Base-by-base conservation (phyloP, 1,140 invertebrate species). In the Philotrypesis tridentata region DNA sequence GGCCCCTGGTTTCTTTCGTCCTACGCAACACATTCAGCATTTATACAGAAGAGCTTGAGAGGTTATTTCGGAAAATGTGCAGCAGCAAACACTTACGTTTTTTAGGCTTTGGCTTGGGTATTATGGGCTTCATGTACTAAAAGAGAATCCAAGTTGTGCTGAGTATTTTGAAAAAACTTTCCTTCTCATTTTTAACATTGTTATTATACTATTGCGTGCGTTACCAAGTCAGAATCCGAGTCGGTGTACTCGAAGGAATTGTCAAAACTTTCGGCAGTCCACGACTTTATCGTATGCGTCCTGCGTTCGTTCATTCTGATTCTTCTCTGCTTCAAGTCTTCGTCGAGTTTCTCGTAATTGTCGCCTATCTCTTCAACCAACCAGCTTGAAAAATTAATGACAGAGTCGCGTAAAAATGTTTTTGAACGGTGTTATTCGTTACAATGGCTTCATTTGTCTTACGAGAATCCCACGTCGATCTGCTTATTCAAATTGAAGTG, bases 391-490 rank as follows among this genome's bases (percentile, higher is more conserved):
- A 67, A 65, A 65, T 25, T 29, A 55, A 6, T 33, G 11, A 23
- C 17, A 31, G 33, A 70, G 25, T n/a, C 60, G 60, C 27, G 6
- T 6, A 14, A 65, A 5, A 21, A 65, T 60, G 40, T 37, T 55
- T 1, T n/a, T 29, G 21, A 78, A 6, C 31, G 7, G 2, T 17
- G 17, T 9, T 40, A 27, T 29, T 33, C 0, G 21, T 70, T 21
- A 17, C 3, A 37, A 71, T 2, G n/a, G 14, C 31, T 61, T 55
- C 4, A 29, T 61, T 37, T 17, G 31, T 29, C 78, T 80, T 80
- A 83, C 82, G 70, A 23, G 37, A 80, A 83, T 43, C 82, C 82
- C 75, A 55, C 61, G 43, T 83, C 70, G 0, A 83, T 80, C n/a
- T 71, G 70, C 11, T 76, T 70, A 72, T 80, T 80, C 31, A 75